Base-by-base conservation (phyloP, 1,140 invertebrate species). In the Bicyclus anynana region DNA sequence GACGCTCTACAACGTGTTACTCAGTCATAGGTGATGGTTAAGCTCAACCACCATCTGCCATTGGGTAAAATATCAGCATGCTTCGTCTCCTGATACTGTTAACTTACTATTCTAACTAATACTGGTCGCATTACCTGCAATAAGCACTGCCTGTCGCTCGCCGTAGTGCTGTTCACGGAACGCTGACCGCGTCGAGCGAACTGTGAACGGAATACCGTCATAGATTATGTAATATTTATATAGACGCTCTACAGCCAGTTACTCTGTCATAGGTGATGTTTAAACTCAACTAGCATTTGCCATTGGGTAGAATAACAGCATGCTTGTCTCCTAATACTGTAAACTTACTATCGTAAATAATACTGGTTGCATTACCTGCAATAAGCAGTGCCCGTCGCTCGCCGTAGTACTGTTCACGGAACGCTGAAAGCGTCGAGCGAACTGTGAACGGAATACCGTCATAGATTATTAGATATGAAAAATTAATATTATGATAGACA, bases 321-420 rank as follows among this genome's bases (percentile, higher is more conserved):
- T n/a, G n/a, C n/a, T n/a, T n/a, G n/a, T n/a, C n/a, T n/a, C n/a
- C n/a, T n/a, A n/a, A n/a, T n/a, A n/a, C n/a, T n/a, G n/a, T n/a
- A n/a, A 87, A 84, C 84, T 77, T 77, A 84, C 74, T 81, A 77
- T 74, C 81, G 79, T 87, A 85, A 87, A 85, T 76, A 77, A 83
- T 80, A 75, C 80, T 68, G 76, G 71, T 74, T 77, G 74, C 72
- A 78, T 82, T 77, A 79, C 72, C 62, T 76, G 68, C 67, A 69
- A 80, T 80, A 76, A 78, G 69, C 63, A 59, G 48, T 52, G 57
- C 50, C 20, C 58, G 53, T 33, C 46, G 61, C 69, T 59, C 57
- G 42, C 6, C 42, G 53, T 63, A 54, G 61, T 69, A 54, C 63
- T 72, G 64, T 78, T 76, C 69, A 76, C 77, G 77, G 62, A 69